These are phyloP conservation scores for Ceratina calcarata DNA, from an alignment of 1,140 invertebrate genomes.

Conservation along the genomic window DNA sequence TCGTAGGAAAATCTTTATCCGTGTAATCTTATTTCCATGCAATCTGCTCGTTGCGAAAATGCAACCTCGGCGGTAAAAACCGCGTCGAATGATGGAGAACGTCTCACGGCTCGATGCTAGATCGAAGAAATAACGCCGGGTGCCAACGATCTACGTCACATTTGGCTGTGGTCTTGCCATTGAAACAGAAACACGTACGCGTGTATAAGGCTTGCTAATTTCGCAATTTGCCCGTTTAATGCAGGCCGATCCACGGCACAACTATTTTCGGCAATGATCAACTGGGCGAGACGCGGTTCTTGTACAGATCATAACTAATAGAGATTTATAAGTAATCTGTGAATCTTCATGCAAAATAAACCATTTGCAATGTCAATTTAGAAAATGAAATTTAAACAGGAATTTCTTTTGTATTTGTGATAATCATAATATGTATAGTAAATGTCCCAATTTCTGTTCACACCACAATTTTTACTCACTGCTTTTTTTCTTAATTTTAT, in stretches of 20 bases:
- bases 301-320: background rate
- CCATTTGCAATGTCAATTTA: too few relatives aligned
- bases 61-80: background rate
- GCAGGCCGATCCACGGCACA: background rate
- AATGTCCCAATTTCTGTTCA: too few relatives aligned
- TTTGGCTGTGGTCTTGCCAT: constrained; percentile 29
- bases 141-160: constrained; percentile 33
- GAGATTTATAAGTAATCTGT: too few relatives aligned
- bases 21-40: background rate
- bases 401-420: too few relatives aligned
- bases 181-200: constrained; percentile 27
- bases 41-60: background rate
- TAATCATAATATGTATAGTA: too few relatives aligned
- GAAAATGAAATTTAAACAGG: too few relatives aligned
- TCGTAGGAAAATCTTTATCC: background rate
- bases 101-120: constrained; percentile 8
- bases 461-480: too few relatives aligned
- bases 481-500: too few relatives aligned
- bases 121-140: constrained; percentile 19
- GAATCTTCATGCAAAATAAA: too few relatives aligned
- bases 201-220: background rate
- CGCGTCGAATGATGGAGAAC: background rate
- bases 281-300: background rate
- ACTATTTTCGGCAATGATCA: constrained; percentile 27
- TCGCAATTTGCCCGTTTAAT: constrained; percentile 37